Conservation (phyloP, 2,113 vertebrate species). For the Sceloporus undulatus region DNA sequence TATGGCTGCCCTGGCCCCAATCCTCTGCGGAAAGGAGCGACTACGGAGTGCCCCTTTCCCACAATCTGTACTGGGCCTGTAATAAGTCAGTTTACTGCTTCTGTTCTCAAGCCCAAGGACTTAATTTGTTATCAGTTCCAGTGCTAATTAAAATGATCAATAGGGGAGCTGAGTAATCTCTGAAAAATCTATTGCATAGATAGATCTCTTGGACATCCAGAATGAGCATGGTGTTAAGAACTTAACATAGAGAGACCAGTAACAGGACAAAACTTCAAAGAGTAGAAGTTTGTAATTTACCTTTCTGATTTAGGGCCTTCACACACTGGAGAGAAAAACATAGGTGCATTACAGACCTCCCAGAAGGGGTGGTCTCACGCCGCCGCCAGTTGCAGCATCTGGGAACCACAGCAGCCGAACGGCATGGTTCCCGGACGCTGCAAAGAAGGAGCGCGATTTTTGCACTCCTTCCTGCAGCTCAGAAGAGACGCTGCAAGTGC, state of each 20-base stretch:
- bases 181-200: constrained; percentile 55
- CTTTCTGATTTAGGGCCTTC: not conserved
- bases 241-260: not conserved
- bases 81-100: constrained; percentile 37
- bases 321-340: not conserved
- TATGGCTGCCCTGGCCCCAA: too few species aligned
- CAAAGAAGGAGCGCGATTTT: too few species aligned
- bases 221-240: constrained; percentile 55
- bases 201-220: not conserved
- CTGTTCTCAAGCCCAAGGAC: constrained; percentile 28
- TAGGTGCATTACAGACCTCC: too few species aligned
- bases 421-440: too few species aligned
- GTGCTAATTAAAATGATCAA: not conserved
- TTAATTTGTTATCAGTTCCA: constrained; percentile 26
- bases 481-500: too few species aligned
- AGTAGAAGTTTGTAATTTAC: constrained; percentile 4
- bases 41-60: too few species aligned
- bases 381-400: too few species aligned
- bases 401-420: too few species aligned
- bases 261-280: not conserved
- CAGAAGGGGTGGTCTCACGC: too few species aligned
- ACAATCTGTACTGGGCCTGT: too few species aligned
- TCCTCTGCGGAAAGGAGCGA: too few species aligned
- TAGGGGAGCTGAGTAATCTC: constrained; percentile 40
- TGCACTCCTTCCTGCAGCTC: too few species aligned